Evolutionary conservation across 2,113 vertebrate species (phyloP).

Genomic region (Hydropotes inermis): DNA sequence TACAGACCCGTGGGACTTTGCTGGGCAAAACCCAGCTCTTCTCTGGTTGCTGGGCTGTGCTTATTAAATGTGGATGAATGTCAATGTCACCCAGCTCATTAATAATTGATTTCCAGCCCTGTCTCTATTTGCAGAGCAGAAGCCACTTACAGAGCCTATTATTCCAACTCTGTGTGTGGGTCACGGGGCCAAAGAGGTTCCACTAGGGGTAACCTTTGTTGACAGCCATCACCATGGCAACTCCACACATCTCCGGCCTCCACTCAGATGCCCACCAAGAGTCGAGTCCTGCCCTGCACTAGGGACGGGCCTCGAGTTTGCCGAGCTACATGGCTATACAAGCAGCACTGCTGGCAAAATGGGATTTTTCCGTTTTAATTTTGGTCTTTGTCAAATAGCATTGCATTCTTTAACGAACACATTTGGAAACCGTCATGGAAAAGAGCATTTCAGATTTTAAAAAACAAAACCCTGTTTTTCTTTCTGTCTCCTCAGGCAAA

Average conservation of each 20-base stretch:
- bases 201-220: constrained; percentile 73
- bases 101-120: constrained; percentile 77
- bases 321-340: background rate
- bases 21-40: constrained; percentile 22
- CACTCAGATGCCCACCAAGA: constrained; percentile 9
- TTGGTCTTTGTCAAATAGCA: constrained; percentile 71
- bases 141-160: constrained; percentile 75
- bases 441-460: constrained; percentile 81
- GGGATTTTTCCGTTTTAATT: constrained; percentile 75
- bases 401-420: constrained; percentile 65
- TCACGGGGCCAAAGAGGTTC: constrained; percentile 73
- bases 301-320: background rate
- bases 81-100: constrained; percentile 77
- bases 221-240: constrained; percentile 68
- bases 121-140: constrained; percentile 77
- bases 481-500: constrained; percentile 90
- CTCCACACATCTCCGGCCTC: constrained; percentile 58
- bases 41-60: constrained; percentile 58
- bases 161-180: constrained; percentile 73
- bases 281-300: background rate
- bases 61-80: constrained; percentile 75
- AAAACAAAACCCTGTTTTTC: constrained; percentile 90
- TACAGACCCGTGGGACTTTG: constrained; percentile 54
- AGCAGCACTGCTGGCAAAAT: constrained; percentile 70
- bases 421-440: constrained; percentile 86